A percentile compares a stretch with the other conserved stretches of the same genome.
phyloP scores from a whole-genome alignment of 2,113 vertebrate genomes.

The Machaerirhynchus nigripectus region DNA sequence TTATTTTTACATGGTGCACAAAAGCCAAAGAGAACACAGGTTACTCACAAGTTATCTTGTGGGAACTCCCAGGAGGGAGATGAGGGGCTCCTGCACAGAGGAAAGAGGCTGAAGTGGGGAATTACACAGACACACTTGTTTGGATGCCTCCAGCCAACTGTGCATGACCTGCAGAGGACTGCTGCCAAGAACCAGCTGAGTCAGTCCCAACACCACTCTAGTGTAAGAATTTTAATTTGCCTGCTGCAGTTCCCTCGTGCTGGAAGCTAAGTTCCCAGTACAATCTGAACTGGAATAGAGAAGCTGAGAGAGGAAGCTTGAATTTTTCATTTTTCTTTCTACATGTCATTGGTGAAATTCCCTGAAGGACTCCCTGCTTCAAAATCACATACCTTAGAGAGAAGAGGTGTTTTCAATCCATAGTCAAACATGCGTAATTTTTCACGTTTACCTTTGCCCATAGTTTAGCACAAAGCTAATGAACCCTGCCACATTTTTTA shows the following conservation, averaged over 20 bases:
- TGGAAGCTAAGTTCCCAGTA: neutral
- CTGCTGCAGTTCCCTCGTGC: neutral
- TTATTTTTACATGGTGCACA: accelerated
- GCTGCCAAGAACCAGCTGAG: neutral
- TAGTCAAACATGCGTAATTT: neutral
- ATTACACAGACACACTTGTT: neutral
- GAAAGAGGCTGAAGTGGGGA: accelerated
- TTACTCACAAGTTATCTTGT: too few relatives aligned
- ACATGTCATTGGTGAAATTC: neutral
- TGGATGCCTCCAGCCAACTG: neutral
- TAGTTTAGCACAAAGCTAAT: neutral
- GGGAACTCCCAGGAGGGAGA: neutral
- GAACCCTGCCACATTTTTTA: neutral
- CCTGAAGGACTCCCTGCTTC: neutral
- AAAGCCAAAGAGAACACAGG: neutral
- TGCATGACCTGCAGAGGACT: neutral
- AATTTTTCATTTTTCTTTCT: neutral
- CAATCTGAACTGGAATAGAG: neutral
- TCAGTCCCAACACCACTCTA: neutral
- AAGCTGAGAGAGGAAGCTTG: neutral
- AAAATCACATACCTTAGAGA: neutral
- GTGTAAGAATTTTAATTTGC: neutral
- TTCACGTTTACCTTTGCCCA: neutral
- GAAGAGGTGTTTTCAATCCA: neutral
- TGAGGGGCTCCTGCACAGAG: accelerated